These are phyloP conservation scores for Tupiocoris notatus DNA, from an alignment of 2,888 invertebrate genomes.

Conservation along the genomic window DNA sequence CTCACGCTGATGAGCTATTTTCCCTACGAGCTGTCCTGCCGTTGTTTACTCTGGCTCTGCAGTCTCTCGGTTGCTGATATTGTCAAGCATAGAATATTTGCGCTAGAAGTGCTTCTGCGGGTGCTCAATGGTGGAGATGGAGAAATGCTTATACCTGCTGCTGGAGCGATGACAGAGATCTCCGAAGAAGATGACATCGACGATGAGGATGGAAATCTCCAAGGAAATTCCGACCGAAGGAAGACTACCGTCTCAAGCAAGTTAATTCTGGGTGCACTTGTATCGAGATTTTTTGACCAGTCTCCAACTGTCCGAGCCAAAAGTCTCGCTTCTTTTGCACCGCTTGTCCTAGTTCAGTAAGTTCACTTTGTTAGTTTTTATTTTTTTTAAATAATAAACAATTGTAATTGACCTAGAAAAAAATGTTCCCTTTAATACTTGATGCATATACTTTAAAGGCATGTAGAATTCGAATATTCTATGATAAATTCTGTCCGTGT, in stretches of 20 bases:
- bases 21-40: constrained; percentile 52
- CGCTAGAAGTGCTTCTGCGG: constrained; percentile 57
- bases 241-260: constrained; percentile 47
- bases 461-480: too few species aligned
- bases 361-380: too few species aligned
- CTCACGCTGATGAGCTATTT: constrained; percentile 53
- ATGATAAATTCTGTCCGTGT: too few species aligned
- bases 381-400: too few species aligned
- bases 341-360: constrained; percentile 57
- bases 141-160: background rate
- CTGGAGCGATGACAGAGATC: background rate
- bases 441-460: too few species aligned
- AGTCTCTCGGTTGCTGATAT: constrained; percentile 53
- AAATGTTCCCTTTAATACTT: too few species aligned
- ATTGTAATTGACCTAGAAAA: too few species aligned
- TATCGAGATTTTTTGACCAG: constrained; percentile 59
- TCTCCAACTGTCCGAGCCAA: constrained; percentile 63
- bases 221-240: background rate
- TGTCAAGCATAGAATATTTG: constrained; percentile 56
- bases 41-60: constrained; percentile 54
- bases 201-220: background rate
- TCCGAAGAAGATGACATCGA: background rate
- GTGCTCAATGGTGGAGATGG: constrained; percentile 52
- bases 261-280: constrained; percentile 57
- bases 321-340: constrained; percentile 61